These are phyloP conservation scores for Spilosoma lubricipeda DNA, from an alignment of 2,888 invertebrate genomes.

Conservation along the genomic window DNA sequence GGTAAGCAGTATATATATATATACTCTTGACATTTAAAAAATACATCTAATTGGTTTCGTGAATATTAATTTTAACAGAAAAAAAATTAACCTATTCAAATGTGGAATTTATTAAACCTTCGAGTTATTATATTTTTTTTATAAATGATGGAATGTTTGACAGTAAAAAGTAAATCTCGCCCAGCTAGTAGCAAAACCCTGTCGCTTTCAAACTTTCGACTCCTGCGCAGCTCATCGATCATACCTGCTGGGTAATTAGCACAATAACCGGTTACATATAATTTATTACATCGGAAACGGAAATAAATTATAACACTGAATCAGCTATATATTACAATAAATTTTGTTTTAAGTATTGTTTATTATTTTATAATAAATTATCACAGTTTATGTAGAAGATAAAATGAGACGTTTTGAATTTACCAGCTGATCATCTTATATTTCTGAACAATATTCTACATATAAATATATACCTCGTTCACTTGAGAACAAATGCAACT, in stretches of 20 bases:
- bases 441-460: not conserved
- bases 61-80: too few species aligned
- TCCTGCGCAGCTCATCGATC: slow-evolving; percentile 40
- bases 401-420: not conserved
- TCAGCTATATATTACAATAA: not conserved
- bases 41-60: too few species aligned
- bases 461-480: not conserved
- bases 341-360: not conserved
- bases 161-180: not conserved
- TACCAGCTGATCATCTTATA: not conserved
- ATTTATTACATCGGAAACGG: slow-evolving; percentile 36
- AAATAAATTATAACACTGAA: slow-evolving; percentile 30
- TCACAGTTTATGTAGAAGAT: not conserved
- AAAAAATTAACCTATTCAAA: not conserved
- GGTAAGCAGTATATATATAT: too few species aligned
- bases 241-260: slow-evolving; percentile 40
- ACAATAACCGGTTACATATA: slow-evolving; percentile 33
- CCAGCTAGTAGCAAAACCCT: slow-evolving; percentile 17
- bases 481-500: not conserved
- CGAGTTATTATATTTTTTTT: not conserved
- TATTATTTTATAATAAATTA: not conserved
- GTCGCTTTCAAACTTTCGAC: slow-evolving; percentile 39
- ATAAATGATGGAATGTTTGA: not conserved
- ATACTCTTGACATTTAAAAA: too few species aligned
- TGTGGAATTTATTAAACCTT: not conserved